Evolutionary conservation across 2,888 invertebrate genomes (phyloP), one percentile per base, ranked within the genome.

Genomic region (Molorchus minor): DNA sequence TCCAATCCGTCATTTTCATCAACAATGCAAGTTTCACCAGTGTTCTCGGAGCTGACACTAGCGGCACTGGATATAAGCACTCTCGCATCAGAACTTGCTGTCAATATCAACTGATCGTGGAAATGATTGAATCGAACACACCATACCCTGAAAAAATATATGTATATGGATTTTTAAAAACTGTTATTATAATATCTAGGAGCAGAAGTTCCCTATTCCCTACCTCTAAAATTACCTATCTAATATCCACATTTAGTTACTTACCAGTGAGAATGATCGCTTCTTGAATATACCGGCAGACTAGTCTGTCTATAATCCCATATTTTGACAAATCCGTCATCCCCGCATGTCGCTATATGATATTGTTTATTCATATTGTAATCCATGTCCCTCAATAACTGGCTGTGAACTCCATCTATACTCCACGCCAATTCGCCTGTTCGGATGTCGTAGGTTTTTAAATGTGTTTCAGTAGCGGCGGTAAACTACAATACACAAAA

Each of bases 331-430:
- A 90, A 90, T 0, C 96, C 96, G 81, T 99, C 98, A 79, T 99
- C 98, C 0, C 98, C 98, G 66, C 94, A 96, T 1, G 93, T 95
- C 0, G 93, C 94, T 63, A 98, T 77, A 67, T 93, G 93, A 75
- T 97, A 97, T 74, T 96, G 97, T 79, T 94, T 92, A 81, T 98
- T 98, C n/a, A 96, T 94, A 82, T 99, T 99, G 77, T 96, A 98
- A 81, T 98, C 98, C 33, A 99, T 79, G 76, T 96, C 95, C 53
- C 98, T 84, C 61, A 94, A 90, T 33, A 94, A 84, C 79, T 97
- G 96, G 13, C 89, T 86, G 81, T 98, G 98, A 2, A 94, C 93
- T 53, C 73, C 69, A 62, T 93, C 91, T 68, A 98, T 91, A 67
- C 83, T 84, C 92, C 94, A 96, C 0, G 90, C 88, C 0, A 87